Evolutionary conservation across 2,888 invertebrate genomes (phyloP).

Genomic region (Saturnia pavonia): DNA sequence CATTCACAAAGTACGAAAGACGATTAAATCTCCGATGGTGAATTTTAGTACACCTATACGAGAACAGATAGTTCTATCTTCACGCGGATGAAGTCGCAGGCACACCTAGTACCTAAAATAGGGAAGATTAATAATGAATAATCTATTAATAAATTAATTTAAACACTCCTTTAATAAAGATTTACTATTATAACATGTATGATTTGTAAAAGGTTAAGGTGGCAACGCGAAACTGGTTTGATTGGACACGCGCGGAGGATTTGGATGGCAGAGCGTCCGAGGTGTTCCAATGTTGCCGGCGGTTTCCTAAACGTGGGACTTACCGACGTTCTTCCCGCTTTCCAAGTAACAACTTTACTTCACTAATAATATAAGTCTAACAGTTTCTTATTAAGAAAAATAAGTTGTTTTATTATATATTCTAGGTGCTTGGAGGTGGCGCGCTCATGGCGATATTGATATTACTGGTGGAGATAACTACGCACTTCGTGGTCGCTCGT

Average conservation of each 20-base stretch:
- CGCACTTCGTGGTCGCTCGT: neutral
- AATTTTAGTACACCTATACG: no score
- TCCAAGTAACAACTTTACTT: slow-evolving; percentile 49
- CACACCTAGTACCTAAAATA: no score
- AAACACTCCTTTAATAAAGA: neutral
- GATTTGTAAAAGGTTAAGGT: slow-evolving; percentile 67
- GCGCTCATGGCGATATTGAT: slow-evolving; percentile 19
- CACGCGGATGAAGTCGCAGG: no score
- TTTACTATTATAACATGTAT: neutral
- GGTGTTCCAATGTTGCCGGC: slow-evolving; percentile 70
- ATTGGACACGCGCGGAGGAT: slow-evolving; percentile 71
- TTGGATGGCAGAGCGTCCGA: slow-evolving; percentile 80
- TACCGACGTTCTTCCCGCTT: slow-evolving; percentile 76
- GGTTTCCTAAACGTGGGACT: slow-evolving; percentile 82
- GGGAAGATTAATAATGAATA: no score
- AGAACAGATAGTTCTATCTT: no score
- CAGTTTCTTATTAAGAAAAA: no score
- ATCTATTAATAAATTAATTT: neutral
- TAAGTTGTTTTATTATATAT: no score
- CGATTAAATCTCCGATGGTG: no score
- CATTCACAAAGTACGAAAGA: no score
- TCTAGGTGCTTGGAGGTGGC: slow-evolving; percentile 14
- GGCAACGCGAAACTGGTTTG: slow-evolving; percentile 83
- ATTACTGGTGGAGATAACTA: neutral
- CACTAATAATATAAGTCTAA: neutral